Conservation (phyloP, 2,113 vertebrate genomes). For the Shinisaurus crocodilurus region DNA sequence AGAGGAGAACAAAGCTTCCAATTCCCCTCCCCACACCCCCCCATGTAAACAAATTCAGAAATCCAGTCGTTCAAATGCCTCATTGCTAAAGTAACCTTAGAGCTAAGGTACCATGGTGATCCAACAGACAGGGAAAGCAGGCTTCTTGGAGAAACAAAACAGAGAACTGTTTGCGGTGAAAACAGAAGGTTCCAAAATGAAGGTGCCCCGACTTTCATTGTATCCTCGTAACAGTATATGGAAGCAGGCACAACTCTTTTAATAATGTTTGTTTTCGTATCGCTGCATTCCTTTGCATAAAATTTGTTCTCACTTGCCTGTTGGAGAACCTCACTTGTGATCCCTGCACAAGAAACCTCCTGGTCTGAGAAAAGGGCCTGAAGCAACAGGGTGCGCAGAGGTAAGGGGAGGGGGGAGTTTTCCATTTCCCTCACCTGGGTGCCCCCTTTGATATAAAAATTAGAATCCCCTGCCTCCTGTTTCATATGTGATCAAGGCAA, state of each 20-base stretch:
- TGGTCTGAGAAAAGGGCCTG: not conserved
- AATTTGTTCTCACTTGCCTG: not conserved
- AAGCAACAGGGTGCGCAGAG: not conserved
- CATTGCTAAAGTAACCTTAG: slow-evolving; percentile 26
- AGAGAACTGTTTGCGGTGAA: slow-evolving; percentile 59
- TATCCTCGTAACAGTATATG: slow-evolving; percentile 4
- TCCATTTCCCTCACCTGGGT: not conserved
- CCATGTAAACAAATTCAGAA: slow-evolving; percentile 36
- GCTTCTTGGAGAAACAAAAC: slow-evolving; percentile 56
- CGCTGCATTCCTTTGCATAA: slow-evolving; percentile 24
- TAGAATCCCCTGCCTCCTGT: not conserved
- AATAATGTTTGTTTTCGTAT: slow-evolving; percentile 14
- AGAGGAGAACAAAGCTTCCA: not conserved
- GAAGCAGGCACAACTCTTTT: slow-evolving; percentile 1
- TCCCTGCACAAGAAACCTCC: not conserved
- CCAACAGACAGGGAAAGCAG: slow-evolving; percentile 42
- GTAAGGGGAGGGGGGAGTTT: not conserved
- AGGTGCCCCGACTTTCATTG: slow-evolving; percentile 32
- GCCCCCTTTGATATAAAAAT: not conserved
- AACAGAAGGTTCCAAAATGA: slow-evolving; percentile 56
- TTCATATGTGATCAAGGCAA: not conserved
- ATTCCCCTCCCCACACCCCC: not conserved
- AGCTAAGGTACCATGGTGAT: slow-evolving; percentile 38
- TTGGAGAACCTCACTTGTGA: not conserved
- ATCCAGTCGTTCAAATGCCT: slow-evolving; percentile 21